Conservation (phyloP, 2,113 vertebrate species). For the Notarius quadriscutis region DNA sequence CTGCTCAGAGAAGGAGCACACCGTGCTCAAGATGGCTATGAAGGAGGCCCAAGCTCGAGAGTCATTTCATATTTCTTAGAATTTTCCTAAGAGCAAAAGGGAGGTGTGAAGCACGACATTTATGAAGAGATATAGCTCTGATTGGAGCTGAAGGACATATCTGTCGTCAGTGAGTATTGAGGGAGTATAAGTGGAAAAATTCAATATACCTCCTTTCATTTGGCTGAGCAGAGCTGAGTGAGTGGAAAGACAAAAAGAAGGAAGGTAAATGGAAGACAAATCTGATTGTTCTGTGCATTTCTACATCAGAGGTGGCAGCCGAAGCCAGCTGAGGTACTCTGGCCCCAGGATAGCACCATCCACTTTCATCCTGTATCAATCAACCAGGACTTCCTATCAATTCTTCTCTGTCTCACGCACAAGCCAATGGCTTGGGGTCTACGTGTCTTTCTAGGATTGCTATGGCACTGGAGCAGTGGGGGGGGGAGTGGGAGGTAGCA, state of each 20-base stretch:
- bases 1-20: conserved; percentile 23
- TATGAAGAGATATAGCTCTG: conserved; percentile 19
- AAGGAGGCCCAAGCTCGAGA: neutral
- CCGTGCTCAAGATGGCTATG: conserved; percentile 22
- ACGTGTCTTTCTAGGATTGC: conserved; percentile 63
- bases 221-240: neutral
- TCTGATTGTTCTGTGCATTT: conserved; percentile 50
- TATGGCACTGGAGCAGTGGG: conserved; percentile 10
- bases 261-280: conserved; percentile 51
- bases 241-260: conserved; percentile 29
- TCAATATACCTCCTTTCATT: conserved; percentile 44
- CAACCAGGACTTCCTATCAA: conserved; percentile 41
- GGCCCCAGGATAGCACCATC: conserved; percentile 2
- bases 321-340: conserved; percentile 37
- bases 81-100: conserved; percentile 24
- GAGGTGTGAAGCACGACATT: conserved; percentile 16
- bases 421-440: conserved; percentile 35
- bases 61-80: conserved; percentile 36
- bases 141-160: conserved; percentile 31
- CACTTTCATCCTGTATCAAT: conserved; percentile 59
- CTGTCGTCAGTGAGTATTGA: conserved; percentile 19
- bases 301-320: conserved; percentile 20
- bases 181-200: conserved; percentile 44
- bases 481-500: conserved; percentile 22
- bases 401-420: conserved; percentile 44